Evolutionary conservation across 2,797 vertebrate genomes (phyloP).

Genomic region (Enteromius mattozi): DNA sequence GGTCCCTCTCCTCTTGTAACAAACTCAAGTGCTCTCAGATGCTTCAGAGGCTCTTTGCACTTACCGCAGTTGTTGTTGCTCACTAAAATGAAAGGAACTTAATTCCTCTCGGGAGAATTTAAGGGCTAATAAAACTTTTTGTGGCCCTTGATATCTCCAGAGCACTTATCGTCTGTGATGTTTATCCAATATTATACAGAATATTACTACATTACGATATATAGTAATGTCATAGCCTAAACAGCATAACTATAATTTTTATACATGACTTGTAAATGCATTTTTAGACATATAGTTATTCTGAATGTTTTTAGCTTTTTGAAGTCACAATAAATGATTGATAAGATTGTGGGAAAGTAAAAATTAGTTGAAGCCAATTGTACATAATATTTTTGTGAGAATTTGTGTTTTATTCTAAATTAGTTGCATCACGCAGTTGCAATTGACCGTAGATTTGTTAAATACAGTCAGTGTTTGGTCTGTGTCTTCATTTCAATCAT

Average conservation of each 20-base stretch:
- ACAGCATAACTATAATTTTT: neutral
- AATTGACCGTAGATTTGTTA: conserved; percentile 17
- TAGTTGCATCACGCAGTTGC: neutral
- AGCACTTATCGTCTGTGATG: neutral
- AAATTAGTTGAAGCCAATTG: neutral
- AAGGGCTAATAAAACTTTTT: conserved; percentile 19
- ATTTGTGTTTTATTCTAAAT: neutral
- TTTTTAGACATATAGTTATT: neutral
- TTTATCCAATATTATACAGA: neutral
- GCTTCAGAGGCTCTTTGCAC: conserved; percentile 6
- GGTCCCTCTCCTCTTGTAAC: neutral
- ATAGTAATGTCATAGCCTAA: neutral
- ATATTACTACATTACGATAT: neutral
- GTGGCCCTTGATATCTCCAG: neutral
- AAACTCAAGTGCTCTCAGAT: conserved; percentile 12
- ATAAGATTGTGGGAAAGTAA: neutral
- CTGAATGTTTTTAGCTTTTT: neutral
- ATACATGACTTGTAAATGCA: neutral
- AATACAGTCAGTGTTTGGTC: conserved; percentile 14
- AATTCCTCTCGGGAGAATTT: conserved; percentile 16
- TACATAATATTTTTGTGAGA: neutral
- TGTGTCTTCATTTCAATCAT: conserved; percentile 39
- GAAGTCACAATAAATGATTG: neutral
- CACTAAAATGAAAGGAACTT: neutral
- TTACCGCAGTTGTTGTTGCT: neutral